phyloP scores from a whole-genome alignment of 1,140 invertebrate genomes.

The Lineus longissimus region DNA sequence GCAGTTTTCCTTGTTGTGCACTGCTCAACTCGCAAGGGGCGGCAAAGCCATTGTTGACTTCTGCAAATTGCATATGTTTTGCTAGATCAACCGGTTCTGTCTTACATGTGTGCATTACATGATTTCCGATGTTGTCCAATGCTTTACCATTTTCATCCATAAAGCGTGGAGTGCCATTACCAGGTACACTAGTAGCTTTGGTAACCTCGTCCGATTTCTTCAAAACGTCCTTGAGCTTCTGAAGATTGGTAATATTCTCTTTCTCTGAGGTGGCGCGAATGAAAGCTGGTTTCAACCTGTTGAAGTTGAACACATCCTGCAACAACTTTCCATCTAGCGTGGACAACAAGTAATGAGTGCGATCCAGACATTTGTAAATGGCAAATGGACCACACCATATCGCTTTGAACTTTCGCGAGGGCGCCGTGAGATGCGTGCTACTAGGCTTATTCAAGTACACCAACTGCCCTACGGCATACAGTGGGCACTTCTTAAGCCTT shows the following conservation, averaged over 20 bases:
- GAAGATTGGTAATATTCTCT: neutral
- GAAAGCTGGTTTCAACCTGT: conserved; percentile 1
- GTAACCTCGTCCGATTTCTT: neutral
- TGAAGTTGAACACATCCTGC: neutral
- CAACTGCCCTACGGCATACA: neutral
- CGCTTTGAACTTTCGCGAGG: neutral
- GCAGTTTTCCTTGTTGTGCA: neutral
- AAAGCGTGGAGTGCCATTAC: neutral
- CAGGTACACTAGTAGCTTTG: neutral
- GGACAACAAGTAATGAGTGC: neutral
- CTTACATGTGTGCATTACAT: neutral
- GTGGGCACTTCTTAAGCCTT: neutral
- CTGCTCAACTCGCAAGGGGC: neutral
- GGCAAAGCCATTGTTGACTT: neutral
- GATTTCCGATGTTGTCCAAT: neutral
- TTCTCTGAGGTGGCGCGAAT: neutral
- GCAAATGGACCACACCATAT: neutral
- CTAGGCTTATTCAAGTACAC: neutral
- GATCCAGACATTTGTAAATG: neutral
- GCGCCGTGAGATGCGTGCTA: neutral
- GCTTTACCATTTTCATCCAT: neutral
- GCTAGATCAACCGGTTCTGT: neutral
- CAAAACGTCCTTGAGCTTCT: neutral
- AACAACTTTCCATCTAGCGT: neutral
- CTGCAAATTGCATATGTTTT: neutral